phyloP scores from a whole-genome alignment of 2,888 invertebrate species.

The Tetanocera ferruginea region DNA sequence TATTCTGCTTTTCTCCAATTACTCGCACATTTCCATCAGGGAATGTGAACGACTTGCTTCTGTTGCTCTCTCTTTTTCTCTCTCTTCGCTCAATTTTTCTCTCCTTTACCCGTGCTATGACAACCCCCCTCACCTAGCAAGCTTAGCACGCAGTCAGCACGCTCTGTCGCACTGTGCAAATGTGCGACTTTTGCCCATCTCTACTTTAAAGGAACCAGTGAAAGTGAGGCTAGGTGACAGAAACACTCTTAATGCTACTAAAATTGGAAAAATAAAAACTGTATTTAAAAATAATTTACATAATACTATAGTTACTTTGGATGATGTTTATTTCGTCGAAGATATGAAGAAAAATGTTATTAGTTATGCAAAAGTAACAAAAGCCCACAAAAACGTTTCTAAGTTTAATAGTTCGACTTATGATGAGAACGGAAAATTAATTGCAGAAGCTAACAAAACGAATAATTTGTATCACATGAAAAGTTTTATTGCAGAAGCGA shows the following conservation, averaged over 20 bases:
- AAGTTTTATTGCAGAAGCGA: conserved; percentile 21
- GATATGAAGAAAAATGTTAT: conserved; percentile 16
- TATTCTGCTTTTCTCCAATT: too few relatives aligned
- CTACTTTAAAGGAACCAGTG: background rate
- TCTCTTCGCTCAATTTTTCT: too few relatives aligned
- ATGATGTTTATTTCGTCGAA: conserved; percentile 21
- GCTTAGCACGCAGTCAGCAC: too few relatives aligned
- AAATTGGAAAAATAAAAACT: conserved; percentile 6
- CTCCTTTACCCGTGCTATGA: too few relatives aligned
- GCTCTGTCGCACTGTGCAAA: too few relatives aligned
- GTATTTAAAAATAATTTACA: background rate
- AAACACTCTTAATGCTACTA: conserved; percentile 6
- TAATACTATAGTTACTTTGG: background rate
- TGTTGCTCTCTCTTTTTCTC: too few relatives aligned
- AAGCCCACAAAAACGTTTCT: conserved; percentile 13
- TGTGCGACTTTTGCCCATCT: too few relatives aligned
- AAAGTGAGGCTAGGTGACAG: background rate
- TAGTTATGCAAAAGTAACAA: conserved; percentile 24
- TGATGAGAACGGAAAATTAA: conserved; percentile 30
- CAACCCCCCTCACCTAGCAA: too few relatives aligned
- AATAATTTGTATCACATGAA: conserved; percentile 36
- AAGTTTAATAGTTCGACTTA: conserved; percentile 24
- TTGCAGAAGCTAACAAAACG: conserved; percentile 31
- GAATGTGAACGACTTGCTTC: too few relatives aligned
- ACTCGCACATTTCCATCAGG: too few relatives aligned